Base-by-base conservation (phyloP, 35 echinoderm and acorn worm genomes). In the Heliocidaris tuberculata region DNA sequence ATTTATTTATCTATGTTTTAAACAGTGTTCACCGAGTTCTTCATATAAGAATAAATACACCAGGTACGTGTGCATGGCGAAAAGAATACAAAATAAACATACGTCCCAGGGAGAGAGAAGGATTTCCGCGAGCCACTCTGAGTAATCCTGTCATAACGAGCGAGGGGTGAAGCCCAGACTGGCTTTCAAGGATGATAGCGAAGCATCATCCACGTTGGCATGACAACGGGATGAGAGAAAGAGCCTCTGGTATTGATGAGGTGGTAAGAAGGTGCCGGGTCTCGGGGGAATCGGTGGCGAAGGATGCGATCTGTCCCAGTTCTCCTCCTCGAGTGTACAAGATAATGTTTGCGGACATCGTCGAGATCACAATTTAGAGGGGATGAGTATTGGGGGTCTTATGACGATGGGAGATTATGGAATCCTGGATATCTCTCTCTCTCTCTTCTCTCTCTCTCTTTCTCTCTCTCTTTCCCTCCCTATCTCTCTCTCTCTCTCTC, bases 261-360 rank as follows among this genome's bases (percentile, higher is more conserved):
- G 60, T 70, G 60, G 60, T 70, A 70, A 70, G 60, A 70, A 70
- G 60, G 60, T 70, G 60, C 60, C 60, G 60, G 60, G 60, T 70
- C 60, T 19, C 60, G 60, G 60, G 60, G 21, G 60, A 27, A 70
- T 70, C 12, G 60, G 60, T 24, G 60, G 17, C 60, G 60, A 70
- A 70, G 60, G 60, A 70, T 24, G 60, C 17, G 60, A 70, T 70
- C 60, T 19, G 60, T 70, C 60, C 21, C 60, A 15, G 13, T 27
- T 70, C 60, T 70, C 60, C 15, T 16, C 60, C 15, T 19, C 24
- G 16, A 24, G 60, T 24, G 60, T 70, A 70, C 17, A 70, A 70
- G 60, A 70, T 70, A 70, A 70, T 70, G 60, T 27, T 70, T 70
- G 60, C 21, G 60, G 21, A 70, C 24, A 70, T 70, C 60, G 24